Percentiles rank a stretch among this genome's conserved stretches.
These are phyloP conservation scores for Chloromyia formosa DNA, from an alignment of 2,888 invertebrate species.

Conservation along the genomic window DNA sequence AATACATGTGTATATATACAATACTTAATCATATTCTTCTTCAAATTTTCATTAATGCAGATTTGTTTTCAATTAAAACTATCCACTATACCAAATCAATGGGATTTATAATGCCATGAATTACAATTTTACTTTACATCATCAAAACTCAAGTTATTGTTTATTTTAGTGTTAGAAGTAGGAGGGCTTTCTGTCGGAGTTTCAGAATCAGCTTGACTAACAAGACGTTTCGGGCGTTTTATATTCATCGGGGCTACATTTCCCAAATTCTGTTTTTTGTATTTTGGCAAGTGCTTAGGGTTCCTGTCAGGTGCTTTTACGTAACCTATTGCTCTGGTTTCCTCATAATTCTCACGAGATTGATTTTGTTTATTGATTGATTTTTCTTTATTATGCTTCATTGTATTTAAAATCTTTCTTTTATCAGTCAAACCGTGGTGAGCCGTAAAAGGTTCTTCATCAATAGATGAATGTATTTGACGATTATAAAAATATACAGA, in stretches of 20 bases:
- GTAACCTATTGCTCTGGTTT: constrained; percentile 6
- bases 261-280: background rate
- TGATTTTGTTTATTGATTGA: constrained; percentile 8
- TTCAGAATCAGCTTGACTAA: too few relatives aligned
- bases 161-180: too few relatives aligned
- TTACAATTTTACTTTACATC: too few relatives aligned
- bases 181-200: too few relatives aligned
- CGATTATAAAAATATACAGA: constrained; percentile 21
- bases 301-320: constrained; percentile 13
- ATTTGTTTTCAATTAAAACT: too few relatives aligned
- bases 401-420: background rate
- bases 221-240: constrained; percentile 26
- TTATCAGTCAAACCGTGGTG: constrained; percentile 12
- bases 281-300: constrained; percentile 17
- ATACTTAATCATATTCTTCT: too few relatives aligned
- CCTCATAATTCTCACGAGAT: constrained; percentile 8
- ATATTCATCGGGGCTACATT: constrained; percentile 7
- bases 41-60: too few relatives aligned
- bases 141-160: too few relatives aligned
- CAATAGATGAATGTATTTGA: constrained; percentile 8
- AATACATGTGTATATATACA: too few relatives aligned
- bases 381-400: constrained; percentile 8
- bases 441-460: constrained; percentile 15
- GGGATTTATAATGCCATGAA: too few relatives aligned
- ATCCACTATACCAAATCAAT: too few relatives aligned